Percentiles rank a stretch among this genome's conserved stretches.
Evolutionary conservation across 2,113 vertebrate species (phyloP).

Genomic region (Verasper variegatus): DNA sequence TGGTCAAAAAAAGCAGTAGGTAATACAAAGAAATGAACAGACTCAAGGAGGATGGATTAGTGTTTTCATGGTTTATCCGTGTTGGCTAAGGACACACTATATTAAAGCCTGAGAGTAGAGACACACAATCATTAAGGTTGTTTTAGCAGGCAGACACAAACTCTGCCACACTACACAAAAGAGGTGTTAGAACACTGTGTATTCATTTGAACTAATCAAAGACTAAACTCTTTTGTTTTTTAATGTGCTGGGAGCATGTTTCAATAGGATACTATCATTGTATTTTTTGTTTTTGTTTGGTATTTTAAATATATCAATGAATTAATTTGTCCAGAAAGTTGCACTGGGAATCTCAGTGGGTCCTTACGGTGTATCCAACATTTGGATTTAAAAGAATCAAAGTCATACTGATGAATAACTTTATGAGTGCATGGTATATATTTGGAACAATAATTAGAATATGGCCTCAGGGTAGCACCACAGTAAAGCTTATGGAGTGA

Average conservation of each 20-base stretch:
- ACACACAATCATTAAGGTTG: slow-evolving; percentile 35
- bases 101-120: slow-evolving; percentile 19
- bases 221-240: slow-evolving; percentile 4
- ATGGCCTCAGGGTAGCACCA: not conserved
- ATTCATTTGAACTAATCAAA: slow-evolving; percentile 35
- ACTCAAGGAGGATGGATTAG: slow-evolving; percentile 49
- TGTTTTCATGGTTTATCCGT: slow-evolving; percentile 50
- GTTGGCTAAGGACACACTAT: slow-evolving; percentile 27
- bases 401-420: not conserved
- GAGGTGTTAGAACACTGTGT: slow-evolving; percentile 5
- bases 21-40: slow-evolving; percentile 50
- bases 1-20: slow-evolving; percentile 34
- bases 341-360: not conserved
- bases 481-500: not conserved
- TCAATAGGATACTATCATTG: not conserved
- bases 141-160: slow-evolving; percentile 23
- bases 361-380: not conserved
- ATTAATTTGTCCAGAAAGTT: no score
- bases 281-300: no score
- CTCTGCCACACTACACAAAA: slow-evolving; percentile 19
- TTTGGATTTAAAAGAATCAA: not conserved
- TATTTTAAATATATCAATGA: no score
- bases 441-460: not conserved
- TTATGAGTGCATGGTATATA: not conserved
- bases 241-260: not conserved